A percentile compares a stretch with the other conserved stretches of the same genome.
These are phyloP conservation scores for Phodopus roborovskii DNA, from an alignment of 2,113 vertebrate genomes.

Conservation along the genomic window DNA sequence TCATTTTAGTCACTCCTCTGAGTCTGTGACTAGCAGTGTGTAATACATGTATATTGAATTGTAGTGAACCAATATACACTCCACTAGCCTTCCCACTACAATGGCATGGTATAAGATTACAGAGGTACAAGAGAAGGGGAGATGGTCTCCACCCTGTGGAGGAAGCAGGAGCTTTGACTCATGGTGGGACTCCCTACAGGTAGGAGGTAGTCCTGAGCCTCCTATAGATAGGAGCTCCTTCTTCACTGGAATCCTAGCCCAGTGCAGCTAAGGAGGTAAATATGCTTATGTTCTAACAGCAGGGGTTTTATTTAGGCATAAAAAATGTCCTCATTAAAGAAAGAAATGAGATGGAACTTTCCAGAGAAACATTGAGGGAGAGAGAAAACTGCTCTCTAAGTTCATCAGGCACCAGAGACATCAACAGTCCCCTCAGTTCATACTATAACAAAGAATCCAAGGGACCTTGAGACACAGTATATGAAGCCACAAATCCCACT, in stretches of 20 bases:
- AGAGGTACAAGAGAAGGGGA: not conserved
- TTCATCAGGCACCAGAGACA: not conserved
- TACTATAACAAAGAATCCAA: not conserved
- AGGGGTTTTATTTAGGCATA: slow-evolving; percentile 67
- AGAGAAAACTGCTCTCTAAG: slow-evolving; percentile 61
- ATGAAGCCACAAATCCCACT: not conserved
- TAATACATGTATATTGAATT: not conserved
- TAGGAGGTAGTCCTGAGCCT: not conserved
- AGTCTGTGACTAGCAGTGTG: not conserved
- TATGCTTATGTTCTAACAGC: slow-evolving; percentile 41
- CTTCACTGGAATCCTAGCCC: not conserved
- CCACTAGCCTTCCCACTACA: fast-evolving
- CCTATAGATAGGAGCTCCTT: not conserved
- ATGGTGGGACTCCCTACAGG: not conserved
- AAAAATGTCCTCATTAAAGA: slow-evolving; percentile 68
- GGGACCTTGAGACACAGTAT: not conserved
- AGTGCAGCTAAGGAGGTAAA: not conserved
- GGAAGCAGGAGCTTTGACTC: not conserved
- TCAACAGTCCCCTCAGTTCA: not conserved
- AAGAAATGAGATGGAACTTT: slow-evolving; percentile 75
- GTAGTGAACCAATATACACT: not conserved
- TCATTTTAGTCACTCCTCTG: not conserved
- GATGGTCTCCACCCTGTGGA: not conserved
- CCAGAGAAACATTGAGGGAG: slow-evolving; percentile 69
- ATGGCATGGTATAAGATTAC: not conserved